phyloP scores from a whole-genome alignment of 1,140 invertebrate genomes.

The Trinorchestia longiramus region DNA sequence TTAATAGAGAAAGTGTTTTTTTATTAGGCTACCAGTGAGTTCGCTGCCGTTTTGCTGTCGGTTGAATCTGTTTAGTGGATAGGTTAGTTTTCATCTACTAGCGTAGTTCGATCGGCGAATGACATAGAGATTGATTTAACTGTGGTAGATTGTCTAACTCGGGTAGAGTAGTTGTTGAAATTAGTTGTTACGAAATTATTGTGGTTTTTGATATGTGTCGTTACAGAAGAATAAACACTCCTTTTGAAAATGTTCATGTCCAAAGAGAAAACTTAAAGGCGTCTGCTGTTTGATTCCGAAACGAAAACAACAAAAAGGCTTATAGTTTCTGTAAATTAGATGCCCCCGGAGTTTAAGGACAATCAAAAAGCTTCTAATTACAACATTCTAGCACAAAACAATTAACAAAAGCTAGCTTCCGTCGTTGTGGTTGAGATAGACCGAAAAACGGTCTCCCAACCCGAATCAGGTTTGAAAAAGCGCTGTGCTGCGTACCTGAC shows the following conservation, averaged over 20 bases:
- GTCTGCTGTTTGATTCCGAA: not conserved
- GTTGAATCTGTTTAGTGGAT: not conserved
- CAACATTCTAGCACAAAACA: not conserved
- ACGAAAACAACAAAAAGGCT: not conserved
- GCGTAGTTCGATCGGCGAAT: not conserved
- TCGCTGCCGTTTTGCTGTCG: not conserved
- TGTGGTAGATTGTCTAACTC: not conserved
- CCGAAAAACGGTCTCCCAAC: not conserved
- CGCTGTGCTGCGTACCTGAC: not conserved
- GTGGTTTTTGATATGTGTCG: not conserved
- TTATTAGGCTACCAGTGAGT: not conserved
- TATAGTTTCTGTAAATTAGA: not conserved
- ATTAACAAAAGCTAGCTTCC: not conserved
- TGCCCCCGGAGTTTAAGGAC: not conserved
- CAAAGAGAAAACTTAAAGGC: not conserved
- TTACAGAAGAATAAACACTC: not conserved
- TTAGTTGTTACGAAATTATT: not conserved
- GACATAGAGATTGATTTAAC: not conserved
- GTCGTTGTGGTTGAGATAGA: not conserved
- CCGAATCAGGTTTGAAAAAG: not conserved
- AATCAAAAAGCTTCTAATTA: not conserved
- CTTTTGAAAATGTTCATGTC: not conserved
- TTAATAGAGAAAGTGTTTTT: slow-evolving; percentile 1
- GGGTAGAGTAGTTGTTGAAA: not conserved
- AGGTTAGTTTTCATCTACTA: not conserved